phyloP scores from a whole-genome alignment of 2,888 invertebrate genomes.

The Sericinus montela region DNA sequence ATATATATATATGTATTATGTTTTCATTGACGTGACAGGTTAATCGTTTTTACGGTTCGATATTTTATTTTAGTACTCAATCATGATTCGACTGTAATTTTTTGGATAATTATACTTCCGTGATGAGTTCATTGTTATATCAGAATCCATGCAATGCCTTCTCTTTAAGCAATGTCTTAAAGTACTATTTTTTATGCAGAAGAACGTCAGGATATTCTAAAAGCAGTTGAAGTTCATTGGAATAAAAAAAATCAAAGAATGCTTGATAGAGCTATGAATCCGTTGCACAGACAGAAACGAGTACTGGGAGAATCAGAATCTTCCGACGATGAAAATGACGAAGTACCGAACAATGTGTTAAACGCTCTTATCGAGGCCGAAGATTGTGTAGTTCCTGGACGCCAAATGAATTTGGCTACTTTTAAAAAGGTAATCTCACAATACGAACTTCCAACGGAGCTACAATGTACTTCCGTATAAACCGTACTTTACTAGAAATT shows the following conservation, averaged over 20 bases:
- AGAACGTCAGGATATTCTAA: slow-evolving; percentile 86
- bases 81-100: no score
- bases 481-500: no score
- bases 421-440: slow-evolving; percentile 50
- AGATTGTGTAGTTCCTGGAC: slow-evolving; percentile 84
- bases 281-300: slow-evolving; percentile 42
- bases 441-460: no score
- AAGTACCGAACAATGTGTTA: slow-evolving; percentile 40
- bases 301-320: slow-evolving; percentile 42
- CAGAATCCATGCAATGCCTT: no score
- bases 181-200: slow-evolving; percentile 52
- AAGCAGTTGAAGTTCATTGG: slow-evolving; percentile 88
- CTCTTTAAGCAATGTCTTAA: no score
- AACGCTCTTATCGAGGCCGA: slow-evolving; percentile 76
- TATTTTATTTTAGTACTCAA: no score
- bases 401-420: slow-evolving; percentile 36
- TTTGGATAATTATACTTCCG: no score
- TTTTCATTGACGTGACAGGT: no score
- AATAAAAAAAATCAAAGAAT: slow-evolving; percentile 77
- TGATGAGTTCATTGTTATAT: no score
- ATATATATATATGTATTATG: no score
- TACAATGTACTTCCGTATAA: no score
- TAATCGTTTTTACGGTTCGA: no score
- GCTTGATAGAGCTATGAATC: slow-evolving; percentile 46
- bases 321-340: slow-evolving; percentile 60